phyloP scores from a whole-genome alignment of 35 echinoderm and acorn worm genomes.

The Strongylocentrotus purpuratus region DNA sequence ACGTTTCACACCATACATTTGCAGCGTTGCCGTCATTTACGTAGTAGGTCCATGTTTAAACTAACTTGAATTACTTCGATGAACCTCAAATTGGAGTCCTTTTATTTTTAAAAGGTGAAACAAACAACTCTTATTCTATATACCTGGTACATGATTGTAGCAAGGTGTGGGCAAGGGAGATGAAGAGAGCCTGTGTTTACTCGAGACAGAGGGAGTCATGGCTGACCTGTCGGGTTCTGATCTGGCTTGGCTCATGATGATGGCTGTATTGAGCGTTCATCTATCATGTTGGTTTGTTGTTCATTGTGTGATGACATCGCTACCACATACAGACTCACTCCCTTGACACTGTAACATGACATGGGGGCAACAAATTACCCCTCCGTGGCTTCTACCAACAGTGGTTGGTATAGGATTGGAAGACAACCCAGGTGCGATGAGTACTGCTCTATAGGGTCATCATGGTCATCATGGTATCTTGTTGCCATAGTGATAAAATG shows the following conservation, averaged over 20 bases:
- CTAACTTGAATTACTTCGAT: too few species aligned
- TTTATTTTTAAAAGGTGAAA: too few species aligned
- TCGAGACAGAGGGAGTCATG: neutral
- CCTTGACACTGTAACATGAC: neutral
- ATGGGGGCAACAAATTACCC: constrained; percentile 1
- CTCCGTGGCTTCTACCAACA: neutral
- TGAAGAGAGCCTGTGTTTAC: neutral
- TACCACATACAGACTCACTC: neutral
- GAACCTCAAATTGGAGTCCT: too few species aligned
- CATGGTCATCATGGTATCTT: too few species aligned
- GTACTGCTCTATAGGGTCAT: too few species aligned
- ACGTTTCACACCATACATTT: too few species aligned
- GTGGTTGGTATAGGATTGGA: neutral
- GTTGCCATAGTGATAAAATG: too few species aligned
- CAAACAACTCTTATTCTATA: too few species aligned
- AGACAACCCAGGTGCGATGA: neutral
- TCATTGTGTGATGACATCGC: neutral
- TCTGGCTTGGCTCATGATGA: constrained; percentile 8
- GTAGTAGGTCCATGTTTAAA: too few species aligned
- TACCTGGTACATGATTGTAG: too few species aligned
- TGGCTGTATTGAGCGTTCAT: neutral
- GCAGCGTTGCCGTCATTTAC: too few species aligned
- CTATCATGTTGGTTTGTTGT: neutral
- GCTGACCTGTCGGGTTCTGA: neutral
- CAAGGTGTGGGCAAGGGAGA: neutral